Evolutionary conservation across 2,888 invertebrate species (phyloP).

Genomic region (Agrypnus murinus): DNA sequence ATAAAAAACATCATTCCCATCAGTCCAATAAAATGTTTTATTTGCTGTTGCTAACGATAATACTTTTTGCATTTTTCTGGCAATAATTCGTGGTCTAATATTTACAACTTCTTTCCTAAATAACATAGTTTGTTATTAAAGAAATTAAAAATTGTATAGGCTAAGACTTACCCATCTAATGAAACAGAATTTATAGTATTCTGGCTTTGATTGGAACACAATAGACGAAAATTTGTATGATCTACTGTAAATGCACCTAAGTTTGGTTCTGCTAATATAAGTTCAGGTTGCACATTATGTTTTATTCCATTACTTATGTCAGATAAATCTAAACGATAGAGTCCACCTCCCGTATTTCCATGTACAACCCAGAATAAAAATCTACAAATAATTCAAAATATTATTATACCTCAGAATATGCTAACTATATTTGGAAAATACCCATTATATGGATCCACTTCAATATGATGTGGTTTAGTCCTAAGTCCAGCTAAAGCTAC

Average conservation of each 20-base stretch:
- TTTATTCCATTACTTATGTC: conserved; percentile 84
- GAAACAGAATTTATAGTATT: conserved; percentile 89
- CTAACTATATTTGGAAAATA: conserved; percentile 67
- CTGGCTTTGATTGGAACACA: conserved; percentile 82
- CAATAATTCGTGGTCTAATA: conserved; percentile 83
- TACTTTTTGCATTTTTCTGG: conserved; percentile 83
- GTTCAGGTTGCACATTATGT: conserved; percentile 79
- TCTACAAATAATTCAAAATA: conserved; percentile 68
- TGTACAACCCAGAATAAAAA: conserved; percentile 87
- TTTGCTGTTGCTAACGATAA: conserved; percentile 84
- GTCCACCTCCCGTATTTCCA: conserved; percentile 76
- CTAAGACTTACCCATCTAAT: conserved; percentile 81
- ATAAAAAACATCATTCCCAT: conserved; percentile 82
- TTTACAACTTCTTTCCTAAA: conserved; percentile 80
- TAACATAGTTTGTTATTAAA: no score
- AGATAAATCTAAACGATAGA: conserved; percentile 85
- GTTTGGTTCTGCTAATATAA: conserved; percentile 78
- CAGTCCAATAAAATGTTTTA: conserved; percentile 90
- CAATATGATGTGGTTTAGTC: conserved; percentile 84
- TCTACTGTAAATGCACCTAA: conserved; percentile 90
- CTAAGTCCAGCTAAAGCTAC: conserved; percentile 82
- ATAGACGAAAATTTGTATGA: conserved; percentile 85
- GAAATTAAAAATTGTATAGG: background rate
- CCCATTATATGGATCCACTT: conserved; percentile 96
- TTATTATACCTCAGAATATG: no score